Evolutionary conservation across 2,888 invertebrate genomes (phyloP).

Genomic region (Cerastis leucographa): DNA sequence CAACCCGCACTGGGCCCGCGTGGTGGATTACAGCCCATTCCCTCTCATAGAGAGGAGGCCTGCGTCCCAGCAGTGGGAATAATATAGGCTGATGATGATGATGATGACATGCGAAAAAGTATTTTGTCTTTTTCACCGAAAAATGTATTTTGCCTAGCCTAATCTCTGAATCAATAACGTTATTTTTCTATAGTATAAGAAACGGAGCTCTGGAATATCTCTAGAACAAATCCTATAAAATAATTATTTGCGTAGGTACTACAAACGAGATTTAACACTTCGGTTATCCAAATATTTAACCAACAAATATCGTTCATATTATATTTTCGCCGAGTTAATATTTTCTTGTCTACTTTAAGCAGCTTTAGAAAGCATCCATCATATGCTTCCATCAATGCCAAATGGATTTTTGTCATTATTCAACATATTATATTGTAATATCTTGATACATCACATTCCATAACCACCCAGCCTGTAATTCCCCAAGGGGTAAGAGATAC

Average conservation of each 20-base stretch:
- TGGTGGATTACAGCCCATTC: too few species aligned
- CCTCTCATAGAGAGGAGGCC: too few species aligned
- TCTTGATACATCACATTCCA: conserved; percentile 3
- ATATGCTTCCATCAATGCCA: conserved; percentile 28
- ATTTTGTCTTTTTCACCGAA: too few species aligned
- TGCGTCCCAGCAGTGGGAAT: too few species aligned
- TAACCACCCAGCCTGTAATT: neutral
- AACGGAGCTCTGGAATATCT: neutral
- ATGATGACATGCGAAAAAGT: too few species aligned
- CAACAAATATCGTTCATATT: conserved; percentile 4
- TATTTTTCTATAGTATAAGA: neutral
- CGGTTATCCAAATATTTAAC: conserved; percentile 14
- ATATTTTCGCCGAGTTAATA: conserved; percentile 11
- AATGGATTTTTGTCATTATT: conserved; percentile 31
- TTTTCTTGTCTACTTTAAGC: conserved; percentile 13
- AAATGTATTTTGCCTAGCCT: neutral
- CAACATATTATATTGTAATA: conserved; percentile 7
- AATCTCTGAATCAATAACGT: neutral
- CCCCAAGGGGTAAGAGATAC: neutral
- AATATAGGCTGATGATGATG: too few species aligned
- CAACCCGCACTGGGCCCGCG: too few species aligned
- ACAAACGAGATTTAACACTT: neutral
- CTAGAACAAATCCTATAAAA: neutral
- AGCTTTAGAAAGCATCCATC: conserved; percentile 25
- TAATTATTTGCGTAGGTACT: neutral